These are phyloP conservation scores for Ricordea florida DNA, from an alignment of 92 coral and sea anemone genomes.

Conservation along the genomic window DNA sequence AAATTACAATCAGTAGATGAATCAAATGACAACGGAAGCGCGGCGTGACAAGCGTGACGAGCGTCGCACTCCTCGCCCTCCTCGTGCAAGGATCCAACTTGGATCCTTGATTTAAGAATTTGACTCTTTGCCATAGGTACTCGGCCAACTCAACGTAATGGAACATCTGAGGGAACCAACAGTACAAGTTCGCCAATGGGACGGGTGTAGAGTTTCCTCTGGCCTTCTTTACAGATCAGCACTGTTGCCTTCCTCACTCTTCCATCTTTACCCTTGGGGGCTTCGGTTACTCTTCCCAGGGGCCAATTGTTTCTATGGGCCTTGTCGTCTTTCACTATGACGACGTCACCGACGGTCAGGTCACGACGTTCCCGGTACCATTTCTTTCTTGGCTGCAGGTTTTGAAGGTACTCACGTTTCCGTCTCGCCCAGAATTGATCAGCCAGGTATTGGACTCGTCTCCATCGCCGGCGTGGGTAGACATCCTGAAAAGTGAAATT, in stretches of 20 bases:
- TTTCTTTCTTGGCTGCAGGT: conserved; percentile 4
- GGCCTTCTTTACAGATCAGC: neutral
- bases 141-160: too few relatives aligned
- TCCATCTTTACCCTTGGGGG: conserved; percentile 8
- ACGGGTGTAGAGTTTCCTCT: neutral
- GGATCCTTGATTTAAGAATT: too few relatives aligned
- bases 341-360: conserved; percentile 24
- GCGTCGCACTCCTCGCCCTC: too few relatives aligned
- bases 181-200: neutral
- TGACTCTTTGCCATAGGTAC: too few relatives aligned
- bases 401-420: conserved; percentile 11
- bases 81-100: too few relatives aligned
- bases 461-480: conserved; percentile 13
- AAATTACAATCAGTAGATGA: too few relatives aligned
- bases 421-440: conserved; percentile 19
- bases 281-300: conserved; percentile 18
- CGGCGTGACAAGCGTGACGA: too few relatives aligned
- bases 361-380: conserved; percentile 1
- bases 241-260: conserved; percentile 26
- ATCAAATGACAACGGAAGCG: too few relatives aligned
- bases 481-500: neutral
- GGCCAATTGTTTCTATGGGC: conserved; percentile 25
- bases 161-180: neutral
- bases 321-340: conserved; percentile 23
- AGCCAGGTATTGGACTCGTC: neutral